Base-by-base conservation (phyloP, 37 sponge, comb jelly and placozoan genomes). In the Oopsacas minuta region DNA sequence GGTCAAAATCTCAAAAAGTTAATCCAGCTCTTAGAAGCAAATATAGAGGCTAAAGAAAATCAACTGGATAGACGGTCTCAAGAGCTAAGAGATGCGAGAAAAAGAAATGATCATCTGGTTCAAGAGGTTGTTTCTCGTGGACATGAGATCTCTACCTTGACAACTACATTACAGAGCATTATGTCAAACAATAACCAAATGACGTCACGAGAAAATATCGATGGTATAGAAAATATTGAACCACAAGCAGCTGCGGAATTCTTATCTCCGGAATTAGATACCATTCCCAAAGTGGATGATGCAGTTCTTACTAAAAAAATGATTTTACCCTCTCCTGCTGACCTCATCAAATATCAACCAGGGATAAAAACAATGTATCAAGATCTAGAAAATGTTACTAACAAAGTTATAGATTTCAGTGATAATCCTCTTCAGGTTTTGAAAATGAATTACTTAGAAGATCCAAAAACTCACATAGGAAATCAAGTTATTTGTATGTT, bases 401-500 rank as follows among this genome's bases (percentile, higher is more conserved):
- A 61, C 30, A 61, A 10, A 12, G 32, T 61, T 7, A 61, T 61
- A 5, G 75, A 61, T 34, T 61, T 61, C 75, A 10, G 1, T 10
- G 30, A 61, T 3, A n/a, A 25, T n/a, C 75, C 75, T 32, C 5
- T n/a, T 34, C 7, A 12, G 32, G 75, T 61, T 3, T 25, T 12
- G 22, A 61, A 20, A 34, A 61, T 61, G 75, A 61, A 10, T 12
- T 61, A 61, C 75, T 34, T 61, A 25, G 75, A 61, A 61, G 22
- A 61, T 34, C 75, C 75, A 61, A 10, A 61, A 34, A 25, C 75
- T 3, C 75, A 61, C 22, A 61, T 61, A 7, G 75, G 75, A 5
- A 61, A 61, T 61, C 75, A 61, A 12, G 75, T 61, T n/a, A 61
- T 61, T n/a, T 61, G 75, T 12, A 61, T 61, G 75, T 3, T 61